phyloP scores from a whole-genome alignment of 1,140 invertebrate genomes.

The Helicorthomorpha holstii region DNA sequence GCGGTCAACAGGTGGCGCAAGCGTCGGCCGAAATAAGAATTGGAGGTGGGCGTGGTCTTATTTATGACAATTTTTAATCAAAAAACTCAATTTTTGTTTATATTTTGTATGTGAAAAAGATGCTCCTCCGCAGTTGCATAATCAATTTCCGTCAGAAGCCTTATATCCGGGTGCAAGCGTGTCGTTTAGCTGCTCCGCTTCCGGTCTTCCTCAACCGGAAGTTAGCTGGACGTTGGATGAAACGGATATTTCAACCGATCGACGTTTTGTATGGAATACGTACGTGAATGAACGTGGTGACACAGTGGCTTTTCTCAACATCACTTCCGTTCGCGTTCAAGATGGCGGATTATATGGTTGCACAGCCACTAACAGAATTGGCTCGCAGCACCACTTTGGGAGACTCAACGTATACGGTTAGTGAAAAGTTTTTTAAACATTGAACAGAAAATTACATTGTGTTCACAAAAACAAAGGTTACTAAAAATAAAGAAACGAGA shows the following conservation, averaged over 20 bases:
- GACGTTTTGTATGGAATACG: neutral
- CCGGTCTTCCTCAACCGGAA: neutral
- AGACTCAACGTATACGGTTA: constrained; percentile 73
- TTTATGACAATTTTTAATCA: no score
- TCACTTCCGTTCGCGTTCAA: constrained; percentile 55
- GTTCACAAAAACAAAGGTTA: no score
- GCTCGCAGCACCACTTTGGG: constrained; percentile 53
- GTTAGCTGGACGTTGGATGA: neutral
- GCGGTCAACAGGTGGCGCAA: no score
- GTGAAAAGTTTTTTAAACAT: no score
- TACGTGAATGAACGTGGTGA: neutral
- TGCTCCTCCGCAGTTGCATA: no score
- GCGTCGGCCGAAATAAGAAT: no score
- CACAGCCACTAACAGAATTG: constrained; percentile 61
- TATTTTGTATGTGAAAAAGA: no score
- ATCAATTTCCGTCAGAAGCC: no score
- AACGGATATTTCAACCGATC: neutral
- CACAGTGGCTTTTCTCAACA: neutral
- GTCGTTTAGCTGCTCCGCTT: neutral
- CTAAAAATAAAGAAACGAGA: no score
- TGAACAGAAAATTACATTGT: no score
- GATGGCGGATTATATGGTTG: constrained; percentile 85
- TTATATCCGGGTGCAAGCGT: neutral
- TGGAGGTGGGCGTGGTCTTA: no score
- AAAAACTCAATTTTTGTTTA: no score